A percentile compares a stretch with the other conserved stretches of the same genome.
Conservation (phyloP, 2,113 vertebrate genomes). For the Stegastes partitus region DNA sequence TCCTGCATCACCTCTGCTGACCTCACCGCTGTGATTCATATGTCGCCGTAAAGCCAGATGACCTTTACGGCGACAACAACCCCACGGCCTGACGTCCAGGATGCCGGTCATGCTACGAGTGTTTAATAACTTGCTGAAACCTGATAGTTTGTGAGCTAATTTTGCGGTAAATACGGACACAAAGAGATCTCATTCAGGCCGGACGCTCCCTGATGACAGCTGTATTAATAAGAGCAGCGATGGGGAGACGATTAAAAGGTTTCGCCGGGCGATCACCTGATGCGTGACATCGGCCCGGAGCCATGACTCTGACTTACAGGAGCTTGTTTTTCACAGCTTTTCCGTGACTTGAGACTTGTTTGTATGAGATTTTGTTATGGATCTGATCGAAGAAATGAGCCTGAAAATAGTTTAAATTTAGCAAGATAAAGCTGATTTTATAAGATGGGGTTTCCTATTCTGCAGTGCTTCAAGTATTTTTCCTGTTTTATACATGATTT, state of each 20-base stretch:
- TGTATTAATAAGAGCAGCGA: constrained; percentile 40
- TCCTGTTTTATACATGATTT: too few relatives aligned
- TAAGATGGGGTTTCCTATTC: too few relatives aligned
- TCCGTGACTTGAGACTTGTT: not conserved
- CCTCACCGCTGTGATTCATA: constrained; percentile 52
- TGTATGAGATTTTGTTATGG: not conserved
- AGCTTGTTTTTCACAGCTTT: not conserved
- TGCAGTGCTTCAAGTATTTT: too few relatives aligned
- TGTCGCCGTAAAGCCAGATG: constrained; percentile 10
- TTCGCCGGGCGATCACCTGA: not conserved
- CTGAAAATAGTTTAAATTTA: too few relatives aligned
- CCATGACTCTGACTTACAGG: not conserved
- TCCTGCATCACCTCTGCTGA: not conserved
- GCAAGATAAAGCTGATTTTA: too few relatives aligned
- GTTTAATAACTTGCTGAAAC: constrained; percentile 72
- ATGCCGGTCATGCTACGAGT: constrained; percentile 13
- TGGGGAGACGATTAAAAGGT: not conserved
- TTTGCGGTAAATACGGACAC: constrained; percentile 59
- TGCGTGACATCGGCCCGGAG: constrained; percentile 13
- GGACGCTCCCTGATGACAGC: constrained; percentile 22
- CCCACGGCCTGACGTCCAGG: not conserved
- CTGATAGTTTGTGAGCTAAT: constrained; percentile 56
- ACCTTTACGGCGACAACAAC: constrained; percentile 49
- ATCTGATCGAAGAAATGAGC: not conserved
- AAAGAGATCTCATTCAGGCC: constrained; percentile 67